A percentile compares a stretch with the other conserved stretches of the same genome.
Evolutionary conservation across 2,113 vertebrate genomes (phyloP).

Genomic region (Spermophilus dauricus): DNA sequence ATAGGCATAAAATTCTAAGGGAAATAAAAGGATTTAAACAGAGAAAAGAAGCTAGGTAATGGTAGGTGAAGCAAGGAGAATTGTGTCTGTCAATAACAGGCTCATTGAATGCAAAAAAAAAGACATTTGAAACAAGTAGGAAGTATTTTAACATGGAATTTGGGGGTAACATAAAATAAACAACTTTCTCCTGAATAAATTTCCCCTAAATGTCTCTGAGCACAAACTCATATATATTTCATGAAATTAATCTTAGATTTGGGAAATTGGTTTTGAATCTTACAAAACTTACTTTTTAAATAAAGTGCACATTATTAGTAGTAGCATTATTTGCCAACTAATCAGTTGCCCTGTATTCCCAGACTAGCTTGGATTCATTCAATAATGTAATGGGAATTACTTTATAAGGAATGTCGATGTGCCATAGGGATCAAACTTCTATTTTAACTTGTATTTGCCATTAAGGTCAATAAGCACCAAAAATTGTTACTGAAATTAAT

Average conservation of each 20-base stretch:
- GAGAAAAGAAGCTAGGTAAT: not conserved
- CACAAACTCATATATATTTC: not conserved
- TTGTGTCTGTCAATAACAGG: not conserved
- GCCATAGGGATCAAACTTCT: slow-evolving; percentile 69
- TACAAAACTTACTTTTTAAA: slow-evolving; percentile 31
- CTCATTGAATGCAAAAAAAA: slow-evolving; percentile 3
- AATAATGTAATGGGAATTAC: slow-evolving; percentile 68
- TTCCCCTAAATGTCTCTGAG: slow-evolving; percentile 35
- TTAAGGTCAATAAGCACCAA: slow-evolving; percentile 47
- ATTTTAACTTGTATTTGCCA: slow-evolving; percentile 51
- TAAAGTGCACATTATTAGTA: slow-evolving; percentile 42
- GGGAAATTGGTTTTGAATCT: slow-evolving; percentile 35
- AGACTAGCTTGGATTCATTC: not conserved
- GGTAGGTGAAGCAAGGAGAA: not conserved
- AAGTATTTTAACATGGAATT: slow-evolving; percentile 11
- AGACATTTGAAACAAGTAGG: not conserved
- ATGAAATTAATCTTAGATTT: slow-evolving; percentile 50
- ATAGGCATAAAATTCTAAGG: slow-evolving; percentile 1
- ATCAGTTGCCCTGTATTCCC: slow-evolving; percentile 35
- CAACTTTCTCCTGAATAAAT: not conserved
- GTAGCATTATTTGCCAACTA: slow-evolving; percentile 25
- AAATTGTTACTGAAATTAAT: slow-evolving; percentile 18
- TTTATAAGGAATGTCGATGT: slow-evolving; percentile 60
- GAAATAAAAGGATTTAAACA: not conserved
- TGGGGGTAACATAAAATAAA: not conserved